Conservation (phyloP, 2,797 vertebrate species). For the Tolypeutes matacus region DNA sequence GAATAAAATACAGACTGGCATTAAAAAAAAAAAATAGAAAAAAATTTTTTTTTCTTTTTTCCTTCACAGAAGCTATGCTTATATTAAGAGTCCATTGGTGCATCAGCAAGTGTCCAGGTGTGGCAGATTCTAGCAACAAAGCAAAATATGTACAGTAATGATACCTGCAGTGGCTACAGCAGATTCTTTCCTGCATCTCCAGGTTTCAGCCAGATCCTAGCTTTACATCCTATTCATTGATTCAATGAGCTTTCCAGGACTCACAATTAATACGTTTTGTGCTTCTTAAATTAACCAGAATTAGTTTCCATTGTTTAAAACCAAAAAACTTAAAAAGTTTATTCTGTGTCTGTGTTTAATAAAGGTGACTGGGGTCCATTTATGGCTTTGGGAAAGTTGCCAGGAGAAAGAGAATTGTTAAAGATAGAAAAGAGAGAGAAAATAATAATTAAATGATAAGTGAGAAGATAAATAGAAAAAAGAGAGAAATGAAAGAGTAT, state of each 20-base stretch:
- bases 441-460: not conserved
- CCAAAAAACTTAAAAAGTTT: not conserved
- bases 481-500: not conserved
- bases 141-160: not conserved
- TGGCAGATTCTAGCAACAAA: not conserved
- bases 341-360: not conserved
- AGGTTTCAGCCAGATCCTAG: not conserved
- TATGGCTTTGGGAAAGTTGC: not conserved
- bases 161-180: not conserved
- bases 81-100: not conserved
- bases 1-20: not conserved
- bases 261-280: not conserved
- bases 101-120: not conserved
- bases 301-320: conserved; percentile 9
- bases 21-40: not conserved
- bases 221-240: not conserved
- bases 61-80: not conserved
- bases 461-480: not conserved
- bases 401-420: not conserved
- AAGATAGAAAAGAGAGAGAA: not conserved
- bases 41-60: not conserved
- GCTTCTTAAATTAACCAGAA: conserved; percentile 27
- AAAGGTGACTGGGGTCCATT: not conserved
- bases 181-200: not conserved
- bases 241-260: not conserved